Evolutionary conservation across 2,113 vertebrate species (phyloP).

Genomic region (Candoia aspera): DNA sequence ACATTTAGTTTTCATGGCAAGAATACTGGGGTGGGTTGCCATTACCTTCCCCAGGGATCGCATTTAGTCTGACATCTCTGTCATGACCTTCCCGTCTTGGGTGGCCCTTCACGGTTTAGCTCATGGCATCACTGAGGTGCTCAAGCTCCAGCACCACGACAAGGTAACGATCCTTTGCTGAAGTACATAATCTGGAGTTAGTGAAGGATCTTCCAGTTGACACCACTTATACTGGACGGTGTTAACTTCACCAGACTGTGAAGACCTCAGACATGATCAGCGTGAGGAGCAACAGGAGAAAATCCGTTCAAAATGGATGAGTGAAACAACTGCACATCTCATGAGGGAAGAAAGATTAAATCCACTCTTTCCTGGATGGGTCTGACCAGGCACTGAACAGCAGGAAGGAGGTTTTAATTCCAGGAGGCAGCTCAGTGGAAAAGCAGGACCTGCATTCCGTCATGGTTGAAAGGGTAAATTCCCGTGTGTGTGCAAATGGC

Average conservation of each 20-base stretch:
- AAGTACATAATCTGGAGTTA: neutral
- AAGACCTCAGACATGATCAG: neutral
- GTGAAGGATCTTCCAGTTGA: neutral
- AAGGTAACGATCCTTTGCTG: too few relatives aligned
- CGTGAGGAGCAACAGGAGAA: neutral
- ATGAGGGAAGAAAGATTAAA: neutral
- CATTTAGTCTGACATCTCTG: too few relatives aligned
- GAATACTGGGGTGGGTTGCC: too few relatives aligned
- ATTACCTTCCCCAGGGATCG: too few relatives aligned
- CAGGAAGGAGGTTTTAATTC: neutral
- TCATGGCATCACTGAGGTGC: too few relatives aligned
- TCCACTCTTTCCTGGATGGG: neutral
- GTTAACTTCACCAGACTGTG: neutral
- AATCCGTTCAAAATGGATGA: neutral
- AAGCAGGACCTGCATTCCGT: neutral
- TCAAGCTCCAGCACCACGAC: too few relatives aligned
- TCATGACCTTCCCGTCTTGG: too few relatives aligned
- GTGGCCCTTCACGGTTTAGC: too few relatives aligned
- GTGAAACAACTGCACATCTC: neutral
- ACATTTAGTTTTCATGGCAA: too few relatives aligned
- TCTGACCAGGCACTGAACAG: neutral
- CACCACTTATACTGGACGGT: neutral
- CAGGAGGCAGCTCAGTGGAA: neutral
- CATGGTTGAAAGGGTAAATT: neutral
- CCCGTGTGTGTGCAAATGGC: neutral